phyloP scores from a whole-genome alignment of 1,140 invertebrate species.

The Archivesica marissinica region DNA sequence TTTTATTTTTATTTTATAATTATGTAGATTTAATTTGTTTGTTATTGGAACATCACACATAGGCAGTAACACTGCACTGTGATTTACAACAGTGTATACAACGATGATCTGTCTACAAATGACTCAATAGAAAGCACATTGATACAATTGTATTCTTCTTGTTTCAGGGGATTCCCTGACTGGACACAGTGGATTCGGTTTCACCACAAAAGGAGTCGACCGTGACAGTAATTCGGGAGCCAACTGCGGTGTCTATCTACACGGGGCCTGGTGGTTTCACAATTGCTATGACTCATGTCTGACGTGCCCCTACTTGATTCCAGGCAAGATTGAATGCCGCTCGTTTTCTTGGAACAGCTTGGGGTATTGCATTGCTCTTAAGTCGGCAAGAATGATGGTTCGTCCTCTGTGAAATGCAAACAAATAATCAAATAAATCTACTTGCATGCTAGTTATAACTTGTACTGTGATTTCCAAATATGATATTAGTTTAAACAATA shows the following conservation, averaged over 20 bases:
- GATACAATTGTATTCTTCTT: neutral
- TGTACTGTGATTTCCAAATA: no score
- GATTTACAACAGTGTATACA: no score
- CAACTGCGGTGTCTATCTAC: constrained; percentile 21
- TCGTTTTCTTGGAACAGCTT: constrained; percentile 18
- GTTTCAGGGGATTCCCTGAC: constrained; percentile 6
- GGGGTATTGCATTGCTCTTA: constrained; percentile 17
- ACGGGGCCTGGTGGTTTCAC: constrained; percentile 35
- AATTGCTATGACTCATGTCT: constrained; percentile 31
- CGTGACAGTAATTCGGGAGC: constrained; percentile 14
- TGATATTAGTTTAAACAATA: no score
- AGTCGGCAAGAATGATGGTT: constrained; percentile 16
- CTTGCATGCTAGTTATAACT: no score
- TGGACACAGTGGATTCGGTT: constrained; percentile 17
- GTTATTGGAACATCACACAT: no score
- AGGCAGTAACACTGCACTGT: no score
- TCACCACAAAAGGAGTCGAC: constrained; percentile 15
- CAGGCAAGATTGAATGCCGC: neutral
- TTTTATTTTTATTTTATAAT: no score
- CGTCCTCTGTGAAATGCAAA: constrained; percentile 1
- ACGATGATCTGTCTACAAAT: no score
- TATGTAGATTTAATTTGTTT: no score
- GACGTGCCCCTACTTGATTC: constrained; percentile 9
- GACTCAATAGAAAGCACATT: neutral
- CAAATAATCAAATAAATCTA: no score